Evolutionary conservation across 2,888 invertebrate species (phyloP).

Genomic region (Crioceris asparagi): DNA sequence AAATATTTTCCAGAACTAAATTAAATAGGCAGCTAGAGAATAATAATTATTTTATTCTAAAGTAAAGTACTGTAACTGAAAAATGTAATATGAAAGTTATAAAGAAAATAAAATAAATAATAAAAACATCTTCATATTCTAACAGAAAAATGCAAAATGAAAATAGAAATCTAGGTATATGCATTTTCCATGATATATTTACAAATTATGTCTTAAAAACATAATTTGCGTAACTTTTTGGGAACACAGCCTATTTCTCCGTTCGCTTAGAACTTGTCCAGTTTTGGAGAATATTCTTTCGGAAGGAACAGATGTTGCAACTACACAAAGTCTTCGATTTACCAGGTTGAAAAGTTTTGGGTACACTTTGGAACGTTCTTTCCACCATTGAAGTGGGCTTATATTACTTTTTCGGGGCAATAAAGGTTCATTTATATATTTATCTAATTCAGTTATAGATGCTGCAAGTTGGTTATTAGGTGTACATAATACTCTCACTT

Average conservation of each 20-base stretch:
- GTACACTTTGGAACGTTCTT: neutral
- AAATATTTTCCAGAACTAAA: too few species aligned
- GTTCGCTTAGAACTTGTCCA: neutral
- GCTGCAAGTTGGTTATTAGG: too few species aligned
- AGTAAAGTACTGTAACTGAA: too few species aligned
- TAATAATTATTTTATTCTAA: too few species aligned
- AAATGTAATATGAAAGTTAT: too few species aligned
- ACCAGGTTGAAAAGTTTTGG: neutral
- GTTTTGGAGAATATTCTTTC: neutral
- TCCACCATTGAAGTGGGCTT: neutral
- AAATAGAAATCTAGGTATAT: too few species aligned
- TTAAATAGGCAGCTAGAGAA: too few species aligned
- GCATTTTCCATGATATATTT: too few species aligned
- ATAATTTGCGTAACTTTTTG: constrained; percentile 1
- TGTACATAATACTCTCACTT: too few species aligned
- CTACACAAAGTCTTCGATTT: neutral
- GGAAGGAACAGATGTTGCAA: neutral
- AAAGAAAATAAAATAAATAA: too few species aligned
- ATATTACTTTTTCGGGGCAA: neutral
- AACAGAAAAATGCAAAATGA: too few species aligned
- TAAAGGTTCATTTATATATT: constrained; percentile 12
- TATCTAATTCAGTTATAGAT: constrained; percentile 16
- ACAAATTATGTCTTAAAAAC: neutral
- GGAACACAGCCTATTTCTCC: neutral
- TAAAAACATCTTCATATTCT: too few species aligned